Evolutionary conservation across 1,140 invertebrate genomes (phyloP).

Genomic region (Chionoecetes opilio): DNA sequence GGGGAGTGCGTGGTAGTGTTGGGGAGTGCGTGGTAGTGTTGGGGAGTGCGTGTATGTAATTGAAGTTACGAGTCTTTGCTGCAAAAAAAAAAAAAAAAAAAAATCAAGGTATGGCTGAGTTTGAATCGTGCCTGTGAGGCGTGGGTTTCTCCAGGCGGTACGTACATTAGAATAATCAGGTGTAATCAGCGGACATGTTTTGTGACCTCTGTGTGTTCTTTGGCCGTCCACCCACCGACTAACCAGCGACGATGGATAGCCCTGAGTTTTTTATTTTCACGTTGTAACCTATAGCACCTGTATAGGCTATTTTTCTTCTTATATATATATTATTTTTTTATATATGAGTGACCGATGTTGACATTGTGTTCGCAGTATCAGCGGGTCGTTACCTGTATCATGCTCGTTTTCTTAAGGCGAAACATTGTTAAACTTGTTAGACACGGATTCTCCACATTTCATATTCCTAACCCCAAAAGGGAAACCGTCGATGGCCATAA

Average conservation of each 20-base stretch:
- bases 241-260: neutral
- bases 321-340: no score
- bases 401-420: no score
- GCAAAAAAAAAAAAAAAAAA: neutral
- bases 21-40: neutral
- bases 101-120: neutral
- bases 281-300: no score
- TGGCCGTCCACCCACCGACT: neutral
- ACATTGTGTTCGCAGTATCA: no score
- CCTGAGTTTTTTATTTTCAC: no score
- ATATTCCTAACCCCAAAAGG: no score
- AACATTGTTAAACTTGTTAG: no score
- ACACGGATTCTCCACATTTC: no score
- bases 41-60: neutral
- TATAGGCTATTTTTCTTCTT: no score
- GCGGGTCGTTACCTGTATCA: no score
- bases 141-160: neutral
- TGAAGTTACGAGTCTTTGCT: neutral
- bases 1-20: neutral
- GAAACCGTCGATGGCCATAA: no score
- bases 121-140: neutral
- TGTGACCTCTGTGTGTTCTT: neutral
- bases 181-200: neutral
- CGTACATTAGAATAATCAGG: neutral
- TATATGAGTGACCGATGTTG: no score